These are phyloP conservation scores for Chrysopa pallens DNA, from an alignment of 1,140 invertebrate species.

Conservation along the genomic window DNA sequence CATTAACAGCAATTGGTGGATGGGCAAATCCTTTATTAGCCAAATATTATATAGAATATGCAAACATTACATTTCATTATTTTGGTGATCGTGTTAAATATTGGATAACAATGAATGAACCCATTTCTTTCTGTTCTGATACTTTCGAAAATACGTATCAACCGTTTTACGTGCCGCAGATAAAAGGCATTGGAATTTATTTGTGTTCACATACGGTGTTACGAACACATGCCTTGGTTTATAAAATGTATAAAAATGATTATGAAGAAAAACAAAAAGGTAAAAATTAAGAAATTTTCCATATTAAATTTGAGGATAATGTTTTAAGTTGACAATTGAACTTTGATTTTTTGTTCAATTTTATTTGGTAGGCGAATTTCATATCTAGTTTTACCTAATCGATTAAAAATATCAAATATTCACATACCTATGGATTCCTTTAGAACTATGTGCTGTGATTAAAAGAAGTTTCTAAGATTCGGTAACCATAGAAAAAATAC, in stretches of 20 bases:
- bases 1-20: conserved; percentile 28
- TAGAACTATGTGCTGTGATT: too few species aligned
- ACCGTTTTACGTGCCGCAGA: too few species aligned
- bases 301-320: too few species aligned
- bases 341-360: too few species aligned
- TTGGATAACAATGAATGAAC: conserved; percentile 39
- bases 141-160: too few species aligned
- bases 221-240: conserved; percentile 32
- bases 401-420: too few species aligned
- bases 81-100: conserved; percentile 28
- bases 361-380: too few species aligned
- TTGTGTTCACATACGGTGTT: conserved; percentile 32
- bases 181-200: conserved; percentile 28
- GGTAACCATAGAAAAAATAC: too few species aligned
- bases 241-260: conserved; percentile 31
- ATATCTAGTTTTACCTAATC: too few species aligned
- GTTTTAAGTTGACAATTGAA: too few species aligned
- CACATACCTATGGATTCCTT: too few species aligned
- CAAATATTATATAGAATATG: conserved; percentile 25
- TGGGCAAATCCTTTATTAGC: conserved; percentile 27
- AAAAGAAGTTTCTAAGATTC: too few species aligned
- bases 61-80: conserved; percentile 14
- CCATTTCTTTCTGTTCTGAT: conserved; percentile 19
- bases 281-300: conserved; percentile 6
- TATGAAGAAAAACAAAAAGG: conserved; percentile 22